Conservation (phyloP, 2,797 vertebrate genomes). For the Manis javanica region DNA sequence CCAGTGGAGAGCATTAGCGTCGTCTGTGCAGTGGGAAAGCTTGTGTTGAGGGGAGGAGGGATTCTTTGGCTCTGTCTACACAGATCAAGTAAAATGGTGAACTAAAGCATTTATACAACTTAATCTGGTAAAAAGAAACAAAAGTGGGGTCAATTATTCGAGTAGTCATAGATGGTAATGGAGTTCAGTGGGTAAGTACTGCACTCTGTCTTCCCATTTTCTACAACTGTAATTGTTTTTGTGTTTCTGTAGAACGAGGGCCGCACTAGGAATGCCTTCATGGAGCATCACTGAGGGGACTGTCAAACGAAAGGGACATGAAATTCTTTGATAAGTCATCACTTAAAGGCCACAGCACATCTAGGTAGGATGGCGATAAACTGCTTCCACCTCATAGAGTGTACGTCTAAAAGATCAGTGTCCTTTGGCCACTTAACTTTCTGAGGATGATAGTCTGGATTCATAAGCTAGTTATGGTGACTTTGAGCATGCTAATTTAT, state of each 20-base stretch:
- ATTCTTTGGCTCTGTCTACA: slow-evolving; percentile 33
- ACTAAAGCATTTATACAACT: slow-evolving; percentile 48
- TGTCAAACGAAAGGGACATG: neutral
- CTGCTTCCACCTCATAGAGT: neutral
- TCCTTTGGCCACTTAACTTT: neutral
- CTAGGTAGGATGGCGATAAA: neutral
- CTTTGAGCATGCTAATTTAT: neutral
- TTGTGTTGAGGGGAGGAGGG: neutral
- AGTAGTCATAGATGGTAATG: neutral
- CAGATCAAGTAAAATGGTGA: slow-evolving; percentile 64
- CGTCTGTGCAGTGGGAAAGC: slow-evolving; percentile 39
- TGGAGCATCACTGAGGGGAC: neutral
- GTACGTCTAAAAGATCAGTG: neutral
- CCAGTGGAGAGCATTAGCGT: slow-evolving; percentile 59
- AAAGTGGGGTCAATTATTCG: slow-evolving; percentile 28
- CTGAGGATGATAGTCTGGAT: neutral
- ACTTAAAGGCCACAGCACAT: neutral
- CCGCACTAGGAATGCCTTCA: neutral
- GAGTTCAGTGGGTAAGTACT: neutral
- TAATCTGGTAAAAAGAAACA: slow-evolving; percentile 46
- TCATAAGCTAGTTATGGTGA: neutral
- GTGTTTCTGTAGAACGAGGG: neutral
- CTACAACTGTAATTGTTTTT: neutral
- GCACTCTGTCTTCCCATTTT: neutral
- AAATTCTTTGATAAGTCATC: neutral